Conservation (phyloP, 2,113 vertebrate genomes). For the Entelurus aequoreus region DNA sequence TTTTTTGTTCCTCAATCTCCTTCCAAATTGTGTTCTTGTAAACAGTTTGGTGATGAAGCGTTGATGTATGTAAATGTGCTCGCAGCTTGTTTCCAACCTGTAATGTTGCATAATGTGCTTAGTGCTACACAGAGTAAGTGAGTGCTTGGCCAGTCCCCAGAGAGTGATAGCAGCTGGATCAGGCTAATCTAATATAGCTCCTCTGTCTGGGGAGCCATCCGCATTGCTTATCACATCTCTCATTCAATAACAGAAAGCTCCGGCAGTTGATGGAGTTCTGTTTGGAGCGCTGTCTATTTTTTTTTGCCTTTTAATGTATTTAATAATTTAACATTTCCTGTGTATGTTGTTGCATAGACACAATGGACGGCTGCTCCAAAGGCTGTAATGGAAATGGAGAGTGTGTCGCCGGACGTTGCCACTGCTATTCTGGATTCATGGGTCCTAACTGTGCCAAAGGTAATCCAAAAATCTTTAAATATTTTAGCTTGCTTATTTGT, state of each 20-base stretch:
- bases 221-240: slow-evolving; percentile 65
- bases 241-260: slow-evolving; percentile 63
- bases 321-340: slow-evolving; percentile 9
- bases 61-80: slow-evolving; percentile 57
- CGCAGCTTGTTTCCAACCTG: slow-evolving; percentile 53
- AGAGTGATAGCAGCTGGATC: slow-evolving; percentile 71
- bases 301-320: slow-evolving; percentile 14
- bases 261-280: slow-evolving; percentile 44
- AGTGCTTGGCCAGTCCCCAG: slow-evolving; percentile 65
- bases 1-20: slow-evolving; percentile 34
- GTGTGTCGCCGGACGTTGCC: slow-evolving; percentile 93
- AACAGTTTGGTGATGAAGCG: slow-evolving; percentile 62
- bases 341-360: slow-evolving; percentile 69
- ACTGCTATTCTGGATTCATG: slow-evolving; percentile 93
- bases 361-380: slow-evolving; percentile 92
- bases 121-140: slow-evolving; percentile 67
- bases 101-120: slow-evolving; percentile 65
- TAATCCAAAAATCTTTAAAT: slow-evolving; percentile 34
- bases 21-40: slow-evolving; percentile 42
- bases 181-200: slow-evolving; percentile 68
- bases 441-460: slow-evolving; percentile 95
- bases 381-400: slow-evolving; percentile 96
- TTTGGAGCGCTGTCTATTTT: slow-evolving; percentile 31
- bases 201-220: slow-evolving; percentile 66
- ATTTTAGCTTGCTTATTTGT: no score